Conservation (phyloP, 2,113 vertebrate genomes). For the Myanophis thanlyinensis region DNA sequence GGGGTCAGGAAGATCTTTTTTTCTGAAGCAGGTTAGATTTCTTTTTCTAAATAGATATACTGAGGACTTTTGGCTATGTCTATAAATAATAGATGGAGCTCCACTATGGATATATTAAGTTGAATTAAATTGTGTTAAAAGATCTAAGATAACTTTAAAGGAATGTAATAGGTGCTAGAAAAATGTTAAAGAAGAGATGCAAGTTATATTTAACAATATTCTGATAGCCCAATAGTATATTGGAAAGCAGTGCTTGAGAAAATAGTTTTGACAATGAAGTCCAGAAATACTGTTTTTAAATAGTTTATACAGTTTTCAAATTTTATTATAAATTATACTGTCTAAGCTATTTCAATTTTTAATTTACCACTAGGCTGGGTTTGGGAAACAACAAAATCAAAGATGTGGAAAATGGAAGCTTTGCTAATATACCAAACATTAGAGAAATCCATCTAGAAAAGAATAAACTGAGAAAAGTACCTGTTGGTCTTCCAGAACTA, state of each 20-base stretch:
- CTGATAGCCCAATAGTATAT: background rate
- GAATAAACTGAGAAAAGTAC: conserved; percentile 90
- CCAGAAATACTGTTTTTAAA: background rate
- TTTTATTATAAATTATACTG: conserved; percentile 13
- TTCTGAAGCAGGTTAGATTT: background rate
- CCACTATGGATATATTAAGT: background rate
- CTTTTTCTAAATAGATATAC: background rate
- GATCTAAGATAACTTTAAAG: background rate
- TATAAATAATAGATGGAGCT: background rate
- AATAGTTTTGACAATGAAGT: background rate
- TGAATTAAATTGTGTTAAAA: background rate
- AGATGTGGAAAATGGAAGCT: conserved; percentile 90
- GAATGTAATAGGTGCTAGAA: background rate
- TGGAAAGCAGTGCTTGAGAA: background rate
- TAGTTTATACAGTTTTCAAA: background rate
- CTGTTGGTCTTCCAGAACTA: conserved; percentile 82
- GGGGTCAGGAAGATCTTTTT: background rate
- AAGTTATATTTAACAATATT: background rate
- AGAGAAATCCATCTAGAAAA: conserved; percentile 91
- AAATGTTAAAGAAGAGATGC: background rate
- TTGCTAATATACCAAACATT: conserved; percentile 82
- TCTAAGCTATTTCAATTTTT: conserved; percentile 33
- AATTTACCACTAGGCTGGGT: conserved; percentile 77
- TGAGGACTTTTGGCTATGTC: background rate
- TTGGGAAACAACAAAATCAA: conserved; percentile 92